A percentile compares a stretch with the other conserved stretches of the same genome.
These are phyloP conservation scores for Paratilapia polleni DNA, from an alignment of 2,113 vertebrate species.

Conservation along the genomic window DNA sequence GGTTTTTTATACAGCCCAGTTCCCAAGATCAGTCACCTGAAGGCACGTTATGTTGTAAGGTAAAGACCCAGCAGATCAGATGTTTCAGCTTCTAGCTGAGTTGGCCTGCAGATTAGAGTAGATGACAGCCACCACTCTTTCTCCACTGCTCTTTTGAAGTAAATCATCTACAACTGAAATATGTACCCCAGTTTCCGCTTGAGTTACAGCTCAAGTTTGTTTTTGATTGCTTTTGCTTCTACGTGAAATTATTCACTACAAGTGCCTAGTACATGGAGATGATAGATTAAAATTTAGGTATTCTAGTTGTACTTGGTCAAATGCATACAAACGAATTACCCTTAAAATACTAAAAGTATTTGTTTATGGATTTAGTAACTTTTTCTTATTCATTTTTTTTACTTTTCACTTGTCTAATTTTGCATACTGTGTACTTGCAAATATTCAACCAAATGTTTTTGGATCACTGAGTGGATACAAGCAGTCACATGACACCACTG, in stretches of 20 bases:
- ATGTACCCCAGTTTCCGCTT: not conserved
- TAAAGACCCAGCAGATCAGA: not conserved
- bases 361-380: no score
- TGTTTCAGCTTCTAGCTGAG: not conserved
- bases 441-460: not conserved
- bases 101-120: not conserved
- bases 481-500: not conserved
- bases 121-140: not conserved
- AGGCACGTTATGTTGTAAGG: not conserved
- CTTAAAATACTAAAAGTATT: not conserved
- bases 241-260: no score
- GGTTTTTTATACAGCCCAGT: not conserved
- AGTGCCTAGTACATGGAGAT: no score
- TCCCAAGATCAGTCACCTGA: not conserved
- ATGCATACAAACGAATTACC: no score
- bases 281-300: no score
- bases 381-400: no score
- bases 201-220: not conserved
- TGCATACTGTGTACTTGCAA: not conserved
- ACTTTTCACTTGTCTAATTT: not conserved
- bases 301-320: no score
- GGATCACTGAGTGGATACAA: not conserved
- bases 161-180: not conserved
- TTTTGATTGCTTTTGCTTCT: not conserved
- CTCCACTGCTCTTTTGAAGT: not conserved